Conservation (phyloP, 2,113 vertebrate genomes). For the Erinaceus europaeus region DNA sequence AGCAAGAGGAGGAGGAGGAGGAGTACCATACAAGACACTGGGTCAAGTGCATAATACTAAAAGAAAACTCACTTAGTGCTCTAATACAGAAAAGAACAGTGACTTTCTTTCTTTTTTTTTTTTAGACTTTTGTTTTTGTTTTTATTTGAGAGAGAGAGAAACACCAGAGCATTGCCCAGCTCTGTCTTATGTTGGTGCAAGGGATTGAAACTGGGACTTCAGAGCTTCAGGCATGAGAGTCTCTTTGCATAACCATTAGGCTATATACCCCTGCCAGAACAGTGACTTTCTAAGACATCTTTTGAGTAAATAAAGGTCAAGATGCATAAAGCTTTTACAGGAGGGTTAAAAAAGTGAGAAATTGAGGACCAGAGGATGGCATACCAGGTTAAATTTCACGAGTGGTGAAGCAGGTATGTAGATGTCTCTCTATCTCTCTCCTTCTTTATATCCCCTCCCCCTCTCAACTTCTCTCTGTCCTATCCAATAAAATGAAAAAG, state of each 20-base stretch:
- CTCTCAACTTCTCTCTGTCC: too few species aligned
- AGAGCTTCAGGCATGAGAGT: neutral
- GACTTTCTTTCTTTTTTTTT: neutral
- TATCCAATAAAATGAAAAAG: too few species aligned
- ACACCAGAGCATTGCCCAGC: neutral
- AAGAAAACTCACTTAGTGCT: neutral
- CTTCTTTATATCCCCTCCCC: too few species aligned
- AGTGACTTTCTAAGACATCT: neutral
- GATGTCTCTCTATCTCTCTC: too few species aligned
- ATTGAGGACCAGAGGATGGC: too few species aligned
- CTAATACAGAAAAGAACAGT: neutral
- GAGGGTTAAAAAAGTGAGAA: too few species aligned
- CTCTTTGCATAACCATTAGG: neutral
- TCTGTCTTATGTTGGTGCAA: neutral
- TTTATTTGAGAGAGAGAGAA: too few species aligned
- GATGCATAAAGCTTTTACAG: too few species aligned
- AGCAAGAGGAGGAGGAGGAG: neutral
- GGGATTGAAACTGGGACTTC: neutral
- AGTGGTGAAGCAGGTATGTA: too few species aligned
- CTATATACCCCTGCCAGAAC: neutral
- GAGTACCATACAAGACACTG: neutral
- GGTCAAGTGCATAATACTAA: neutral
- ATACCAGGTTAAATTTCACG: too few species aligned
- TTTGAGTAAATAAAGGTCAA: neutral
- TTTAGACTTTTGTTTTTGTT: too few species aligned